phyloP scores from a whole-genome alignment of 2,888 invertebrate genomes.

The Antheraea yamamai region DNA sequence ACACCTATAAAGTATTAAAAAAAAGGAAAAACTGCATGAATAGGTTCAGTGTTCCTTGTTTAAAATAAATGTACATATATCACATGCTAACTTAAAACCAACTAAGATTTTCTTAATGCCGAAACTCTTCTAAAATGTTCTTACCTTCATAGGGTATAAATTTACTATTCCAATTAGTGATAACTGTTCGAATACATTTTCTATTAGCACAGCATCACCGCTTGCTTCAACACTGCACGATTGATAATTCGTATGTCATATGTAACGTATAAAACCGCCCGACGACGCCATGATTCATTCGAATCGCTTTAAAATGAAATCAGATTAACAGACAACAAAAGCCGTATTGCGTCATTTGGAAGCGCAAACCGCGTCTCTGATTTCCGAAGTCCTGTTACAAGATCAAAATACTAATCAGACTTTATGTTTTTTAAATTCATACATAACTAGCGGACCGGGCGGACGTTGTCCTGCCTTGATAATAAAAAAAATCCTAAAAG shows the following conservation, averaged over 20 bases:
- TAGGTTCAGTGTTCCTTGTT: too few relatives aligned
- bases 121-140: background rate
- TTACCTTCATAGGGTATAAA: background rate
- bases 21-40: background rate
- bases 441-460: too few relatives aligned
- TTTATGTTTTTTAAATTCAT: too few relatives aligned
- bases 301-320: background rate
- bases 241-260: background rate
- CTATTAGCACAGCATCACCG: background rate
- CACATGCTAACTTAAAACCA: background rate
- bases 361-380: too few relatives aligned
- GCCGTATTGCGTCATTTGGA: too few relatives aligned
- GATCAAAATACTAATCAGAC: too few relatives aligned
- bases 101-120: background rate
- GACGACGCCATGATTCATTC: background rate
- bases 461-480: too few relatives aligned
- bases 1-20: background rate
- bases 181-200: background rate
- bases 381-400: too few relatives aligned
- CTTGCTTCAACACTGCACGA: background rate
- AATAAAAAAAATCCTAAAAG: too few relatives aligned
- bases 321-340: too few relatives aligned
- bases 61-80: too few relatives aligned
- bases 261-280: background rate
- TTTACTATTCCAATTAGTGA: background rate